These are phyloP conservation scores for Centropyge bicolor DNA, from an alignment of 2,797 vertebrate genomes.

Conservation along the genomic window DNA sequence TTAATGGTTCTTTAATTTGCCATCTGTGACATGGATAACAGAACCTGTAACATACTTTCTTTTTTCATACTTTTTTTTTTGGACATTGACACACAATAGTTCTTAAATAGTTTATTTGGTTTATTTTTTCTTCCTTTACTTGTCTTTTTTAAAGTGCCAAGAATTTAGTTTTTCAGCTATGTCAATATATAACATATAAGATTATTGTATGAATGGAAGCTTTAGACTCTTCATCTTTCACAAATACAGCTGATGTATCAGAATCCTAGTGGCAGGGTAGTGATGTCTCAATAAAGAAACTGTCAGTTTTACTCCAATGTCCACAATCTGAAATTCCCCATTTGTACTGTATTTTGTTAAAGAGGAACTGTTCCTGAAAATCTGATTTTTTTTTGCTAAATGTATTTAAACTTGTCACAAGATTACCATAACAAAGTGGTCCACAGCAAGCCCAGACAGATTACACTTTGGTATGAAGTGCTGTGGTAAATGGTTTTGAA, in stretches of 20 bases:
- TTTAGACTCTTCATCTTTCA: not conserved
- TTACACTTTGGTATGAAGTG: not conserved
- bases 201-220: not conserved
- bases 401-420: not conserved
- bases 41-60: not conserved
- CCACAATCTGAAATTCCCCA: not conserved
- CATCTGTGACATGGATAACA: not conserved
- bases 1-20: not conserved
- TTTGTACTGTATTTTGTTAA: not conserved
- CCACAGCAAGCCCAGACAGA: slow-evolving; percentile 12
- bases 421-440: not conserved
- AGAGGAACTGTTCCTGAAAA: not conserved
- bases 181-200: too few relatives aligned
- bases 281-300: not conserved
- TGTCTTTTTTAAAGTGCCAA: not conserved
- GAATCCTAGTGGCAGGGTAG: not conserved
- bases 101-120: not conserved
- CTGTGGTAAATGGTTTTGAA: slow-evolving; percentile 1
- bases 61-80: not conserved
- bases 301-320: not conserved
- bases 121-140: not conserved
- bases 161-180: not conserved
- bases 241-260: not conserved
- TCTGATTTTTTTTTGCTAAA: not conserved
- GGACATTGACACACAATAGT: not conserved